These are phyloP conservation scores for Drosophila sucinea DNA, from an alignment of 1,140 invertebrate species.

Conservation along the genomic window DNA sequence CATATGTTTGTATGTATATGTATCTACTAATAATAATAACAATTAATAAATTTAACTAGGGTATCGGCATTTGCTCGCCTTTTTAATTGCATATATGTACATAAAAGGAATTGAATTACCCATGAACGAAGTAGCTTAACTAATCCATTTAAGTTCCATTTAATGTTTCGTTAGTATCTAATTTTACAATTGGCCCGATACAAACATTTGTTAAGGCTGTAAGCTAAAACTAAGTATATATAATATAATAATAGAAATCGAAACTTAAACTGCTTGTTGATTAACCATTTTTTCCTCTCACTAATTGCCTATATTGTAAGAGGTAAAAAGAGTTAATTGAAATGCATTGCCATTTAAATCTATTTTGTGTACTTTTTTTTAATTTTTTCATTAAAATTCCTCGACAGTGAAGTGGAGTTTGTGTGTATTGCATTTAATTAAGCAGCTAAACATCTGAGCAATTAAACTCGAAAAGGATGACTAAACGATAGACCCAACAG, in stretches of 20 bases:
- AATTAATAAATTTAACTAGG: too few species aligned
- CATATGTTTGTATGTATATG: too few species aligned
- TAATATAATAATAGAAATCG: not conserved
- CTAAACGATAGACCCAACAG: constrained; percentile 30
- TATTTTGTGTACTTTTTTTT: not conserved
- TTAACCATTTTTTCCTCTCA: constrained; percentile 17
- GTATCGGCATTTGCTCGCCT: too few species aligned
- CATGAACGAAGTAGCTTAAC: too few species aligned
- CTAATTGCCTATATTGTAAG: constrained; percentile 46
- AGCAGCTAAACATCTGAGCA: constrained; percentile 44
- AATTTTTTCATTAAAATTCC: not conserved
- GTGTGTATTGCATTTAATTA: constrained; percentile 51
- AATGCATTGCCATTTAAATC: constrained; percentile 46
- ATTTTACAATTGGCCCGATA: too few species aligned
- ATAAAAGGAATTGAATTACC: too few species aligned
- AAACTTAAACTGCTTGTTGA: constrained; percentile 26
- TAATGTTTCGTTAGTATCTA: too few species aligned
- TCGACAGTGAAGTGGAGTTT: constrained; percentile 3
- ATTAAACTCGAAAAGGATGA: constrained; percentile 33
- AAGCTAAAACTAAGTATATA: not conserved
- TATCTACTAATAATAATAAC: too few species aligned
- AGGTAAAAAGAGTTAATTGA: constrained; percentile 41
- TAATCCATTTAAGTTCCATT: too few species aligned
- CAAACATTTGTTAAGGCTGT: not conserved
- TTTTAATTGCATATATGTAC: too few species aligned